Evolutionary conservation across 2,797 vertebrate species (phyloP).

Genomic region (Leptoclinus maculatus): DNA sequence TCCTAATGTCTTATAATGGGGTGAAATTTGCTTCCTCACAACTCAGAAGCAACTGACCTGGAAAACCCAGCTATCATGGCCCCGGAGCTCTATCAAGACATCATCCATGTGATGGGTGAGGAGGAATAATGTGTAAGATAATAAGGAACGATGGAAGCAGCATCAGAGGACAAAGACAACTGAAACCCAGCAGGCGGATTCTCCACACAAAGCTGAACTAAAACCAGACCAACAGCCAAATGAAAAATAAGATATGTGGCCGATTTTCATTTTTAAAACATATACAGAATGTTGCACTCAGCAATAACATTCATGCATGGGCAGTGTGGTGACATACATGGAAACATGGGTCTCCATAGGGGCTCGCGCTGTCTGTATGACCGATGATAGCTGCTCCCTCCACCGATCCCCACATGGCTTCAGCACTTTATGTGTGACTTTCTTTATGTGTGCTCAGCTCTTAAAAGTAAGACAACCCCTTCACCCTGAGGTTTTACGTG

Average conservation of each 20-base stretch:
- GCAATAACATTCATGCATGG: constrained; percentile 54
- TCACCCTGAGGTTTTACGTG: constrained; percentile 31
- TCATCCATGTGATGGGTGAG: constrained; percentile 50
- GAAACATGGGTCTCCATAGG: constrained; percentile 55
- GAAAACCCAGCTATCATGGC: constrained; percentile 58
- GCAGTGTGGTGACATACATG: constrained; percentile 47
- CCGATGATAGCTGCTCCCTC: constrained; percentile 68
- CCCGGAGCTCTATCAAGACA: constrained; percentile 54
- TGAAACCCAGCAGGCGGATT: constrained; percentile 1
- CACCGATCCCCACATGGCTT: constrained; percentile 73
- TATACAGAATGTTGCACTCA: constrained; percentile 54
- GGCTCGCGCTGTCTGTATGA: constrained; percentile 71
- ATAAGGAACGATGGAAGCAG: constrained; percentile 15
- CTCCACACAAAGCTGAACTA: background rate
- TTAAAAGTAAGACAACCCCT: constrained; percentile 50
- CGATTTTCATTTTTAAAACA: constrained; percentile 15
- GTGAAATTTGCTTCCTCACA: constrained; percentile 47
- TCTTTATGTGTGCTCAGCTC: constrained; percentile 67
- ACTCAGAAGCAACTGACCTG: constrained; percentile 70
- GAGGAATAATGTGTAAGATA: constrained; percentile 45
- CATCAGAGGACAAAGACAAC: constrained; percentile 32
- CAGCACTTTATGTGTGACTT: constrained; percentile 66
- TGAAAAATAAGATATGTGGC: constrained; percentile 6
- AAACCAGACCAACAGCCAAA: background rate
- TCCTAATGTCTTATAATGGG: constrained; percentile 49